phyloP scores from a whole-genome alignment of 2,113 vertebrate species.

The Smithornis capensis region DNA sequence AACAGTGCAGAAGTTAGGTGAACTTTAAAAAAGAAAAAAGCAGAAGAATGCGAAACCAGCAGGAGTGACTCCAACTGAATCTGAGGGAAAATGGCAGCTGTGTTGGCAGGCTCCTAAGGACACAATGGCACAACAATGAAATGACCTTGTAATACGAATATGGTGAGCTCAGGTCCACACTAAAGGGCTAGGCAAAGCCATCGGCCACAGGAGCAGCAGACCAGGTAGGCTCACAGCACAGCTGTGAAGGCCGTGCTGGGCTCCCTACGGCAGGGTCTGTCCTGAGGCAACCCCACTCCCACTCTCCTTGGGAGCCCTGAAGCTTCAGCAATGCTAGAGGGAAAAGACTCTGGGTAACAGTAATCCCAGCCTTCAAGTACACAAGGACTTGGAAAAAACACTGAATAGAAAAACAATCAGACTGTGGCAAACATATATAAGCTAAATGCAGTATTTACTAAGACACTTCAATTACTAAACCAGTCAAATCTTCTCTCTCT shows the following conservation, averaged over 20 bases:
- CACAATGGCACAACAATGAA: not conserved
- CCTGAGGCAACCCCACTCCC: fast-evolving
- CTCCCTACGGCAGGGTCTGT: not conserved
- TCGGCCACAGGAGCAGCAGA: not conserved
- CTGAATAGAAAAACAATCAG: not conserved
- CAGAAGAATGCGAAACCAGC: not conserved
- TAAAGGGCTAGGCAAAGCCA: not conserved
- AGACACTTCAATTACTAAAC: not conserved
- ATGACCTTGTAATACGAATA: not conserved
- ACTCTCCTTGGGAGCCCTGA: not conserved
- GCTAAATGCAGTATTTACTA: not conserved
- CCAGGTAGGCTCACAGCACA: fast-evolving
- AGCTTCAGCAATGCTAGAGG: not conserved
- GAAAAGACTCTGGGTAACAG: not conserved
- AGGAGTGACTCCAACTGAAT: not conserved
- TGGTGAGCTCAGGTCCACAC: not conserved
- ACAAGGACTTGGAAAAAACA: not conserved
- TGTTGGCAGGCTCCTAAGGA: not conserved
- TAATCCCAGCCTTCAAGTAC: not conserved
- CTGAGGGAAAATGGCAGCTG: not conserved
- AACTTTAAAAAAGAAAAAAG: not conserved
- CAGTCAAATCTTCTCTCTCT: not conserved
- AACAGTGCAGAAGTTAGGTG: not conserved
- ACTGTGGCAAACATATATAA: not conserved
- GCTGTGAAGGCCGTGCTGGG: fast-evolving